phyloP scores from a whole-genome alignment of 1,140 invertebrate species.

The Euglossa dilemma region DNA sequence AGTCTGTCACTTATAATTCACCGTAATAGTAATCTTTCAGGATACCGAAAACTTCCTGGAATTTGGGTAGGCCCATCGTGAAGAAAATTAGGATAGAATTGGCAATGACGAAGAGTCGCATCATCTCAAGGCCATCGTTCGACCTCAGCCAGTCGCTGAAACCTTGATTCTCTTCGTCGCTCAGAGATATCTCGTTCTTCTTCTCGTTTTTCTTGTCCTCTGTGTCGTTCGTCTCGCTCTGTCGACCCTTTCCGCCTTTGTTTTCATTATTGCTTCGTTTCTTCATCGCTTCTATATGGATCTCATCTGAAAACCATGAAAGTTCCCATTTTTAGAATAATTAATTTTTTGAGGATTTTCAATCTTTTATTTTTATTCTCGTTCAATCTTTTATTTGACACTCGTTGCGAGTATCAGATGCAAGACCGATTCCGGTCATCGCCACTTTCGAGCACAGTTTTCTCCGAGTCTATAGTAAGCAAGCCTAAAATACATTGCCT shows the following conservation, averaged over 20 bases:
- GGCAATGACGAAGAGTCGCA: slow-evolving; percentile 84
- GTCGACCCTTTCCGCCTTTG: slow-evolving; percentile 34
- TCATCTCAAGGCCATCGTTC: slow-evolving; percentile 83
- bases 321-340: neutral
- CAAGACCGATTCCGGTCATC: neutral
- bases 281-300: slow-evolving; percentile 49
- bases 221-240: neutral
- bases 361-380: no score
- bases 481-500: neutral
- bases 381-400: no score
- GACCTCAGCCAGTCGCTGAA: slow-evolving; percentile 84
- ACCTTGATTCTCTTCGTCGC: slow-evolving; percentile 80
- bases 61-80: slow-evolving; percentile 83
- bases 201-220: slow-evolving; percentile 54
- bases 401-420: neutral
- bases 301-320: slow-evolving; percentile 51
- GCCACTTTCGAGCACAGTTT: neutral
- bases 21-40: slow-evolving; percentile 78
- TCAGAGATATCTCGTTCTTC: slow-evolving; percentile 30
- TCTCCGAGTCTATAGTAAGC: neutral
- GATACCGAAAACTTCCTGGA: slow-evolving; percentile 77
- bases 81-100: slow-evolving; percentile 84
- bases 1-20: slow-evolving; percentile 26
- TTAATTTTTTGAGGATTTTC: no score
- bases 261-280: slow-evolving; percentile 51